Conservation (phyloP, 37 sponge, comb jelly and placozoan genomes). For the Beroe forskalii region DNA sequence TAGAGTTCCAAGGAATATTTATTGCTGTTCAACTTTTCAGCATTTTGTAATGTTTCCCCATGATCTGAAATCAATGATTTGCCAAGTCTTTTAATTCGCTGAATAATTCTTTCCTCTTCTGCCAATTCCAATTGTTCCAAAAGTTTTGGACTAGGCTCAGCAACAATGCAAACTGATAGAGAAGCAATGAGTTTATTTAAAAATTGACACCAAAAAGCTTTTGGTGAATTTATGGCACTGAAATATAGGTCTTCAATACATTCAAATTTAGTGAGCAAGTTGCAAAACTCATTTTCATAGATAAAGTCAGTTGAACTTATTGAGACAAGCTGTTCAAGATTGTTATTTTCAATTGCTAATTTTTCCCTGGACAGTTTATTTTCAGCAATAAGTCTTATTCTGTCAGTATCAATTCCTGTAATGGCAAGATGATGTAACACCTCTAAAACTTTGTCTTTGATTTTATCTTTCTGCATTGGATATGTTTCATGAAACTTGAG, state of each 20-base stretch:
- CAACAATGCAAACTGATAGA: conserved; percentile 68
- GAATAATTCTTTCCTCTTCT: conserved; percentile 73
- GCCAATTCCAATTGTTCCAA: conserved; percentile 69
- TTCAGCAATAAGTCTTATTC: not conserved
- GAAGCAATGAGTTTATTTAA: not conserved
- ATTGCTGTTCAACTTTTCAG: not conserved
- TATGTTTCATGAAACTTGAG: not conserved
- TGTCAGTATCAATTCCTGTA: not conserved
- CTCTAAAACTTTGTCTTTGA: not conserved
- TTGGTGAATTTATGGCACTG: not conserved
- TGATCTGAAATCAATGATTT: conserved; percentile 20
- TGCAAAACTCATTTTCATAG: not conserved
- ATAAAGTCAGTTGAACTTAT: not conserved
- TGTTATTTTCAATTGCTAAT: not conserved
- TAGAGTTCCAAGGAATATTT: not conserved
- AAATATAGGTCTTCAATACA: not conserved
- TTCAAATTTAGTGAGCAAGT: not conserved
- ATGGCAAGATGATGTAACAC: not conserved
- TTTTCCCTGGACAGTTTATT: not conserved
- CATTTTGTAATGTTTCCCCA: not conserved
- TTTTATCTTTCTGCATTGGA: not conserved
- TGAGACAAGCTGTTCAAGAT: not conserved
- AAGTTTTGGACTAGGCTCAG: conserved; percentile 78
- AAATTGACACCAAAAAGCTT: not conserved
- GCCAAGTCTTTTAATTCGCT: conserved; percentile 71